Base-by-base conservation (phyloP, 2,888 invertebrate genomes). In the Tachina grossa region DNA sequence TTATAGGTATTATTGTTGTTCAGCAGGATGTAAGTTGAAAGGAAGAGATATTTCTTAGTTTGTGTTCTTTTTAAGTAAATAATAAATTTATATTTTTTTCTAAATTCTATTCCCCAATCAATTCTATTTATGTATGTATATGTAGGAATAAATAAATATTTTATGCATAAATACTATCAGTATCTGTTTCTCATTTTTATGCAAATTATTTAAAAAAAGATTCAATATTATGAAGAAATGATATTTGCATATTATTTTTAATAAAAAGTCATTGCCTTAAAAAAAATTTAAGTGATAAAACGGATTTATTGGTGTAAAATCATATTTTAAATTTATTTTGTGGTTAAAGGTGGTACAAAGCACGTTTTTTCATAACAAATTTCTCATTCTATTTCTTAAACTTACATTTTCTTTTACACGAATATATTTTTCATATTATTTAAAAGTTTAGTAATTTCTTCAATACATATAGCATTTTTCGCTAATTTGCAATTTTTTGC, bases 1-100 rank as follows among this genome's bases (percentile, higher is more conserved):
- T 91, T 91, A 89, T 89, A 88, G 89, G 87, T 89, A 89, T 91
- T 91, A 90, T 87, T 89, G 89, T 78, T 81, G 74, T 71, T 71
- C 82, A 66, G 81, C 80, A 81, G 71, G 82, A 85, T 80, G 89
- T 89, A 69, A 71, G 45, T 59, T 13, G 43, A 45, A 61, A 19
- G 43, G 14, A 57, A 69, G 63, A 82, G 53, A 69, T 76, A 47
- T 82, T 75, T 82, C 41, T 76, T 45, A 41, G 6, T 31, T 31
- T 31, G 31, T 55, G 45, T 55, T 6, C n/a, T 69, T 6, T 22
- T 69, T 9, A 41, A 61, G 1, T 2, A 13, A 9, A 31, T 19
- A 51, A 61, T 14, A 75, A 22, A 43, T 49, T 45, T 45, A 22
- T 59, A 59, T 43, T 51, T 41, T 43, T 51, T 41, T 41, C 6